Conservation (phyloP, 2,797 vertebrate genomes). For the Loriculus beryllinus region DNA sequence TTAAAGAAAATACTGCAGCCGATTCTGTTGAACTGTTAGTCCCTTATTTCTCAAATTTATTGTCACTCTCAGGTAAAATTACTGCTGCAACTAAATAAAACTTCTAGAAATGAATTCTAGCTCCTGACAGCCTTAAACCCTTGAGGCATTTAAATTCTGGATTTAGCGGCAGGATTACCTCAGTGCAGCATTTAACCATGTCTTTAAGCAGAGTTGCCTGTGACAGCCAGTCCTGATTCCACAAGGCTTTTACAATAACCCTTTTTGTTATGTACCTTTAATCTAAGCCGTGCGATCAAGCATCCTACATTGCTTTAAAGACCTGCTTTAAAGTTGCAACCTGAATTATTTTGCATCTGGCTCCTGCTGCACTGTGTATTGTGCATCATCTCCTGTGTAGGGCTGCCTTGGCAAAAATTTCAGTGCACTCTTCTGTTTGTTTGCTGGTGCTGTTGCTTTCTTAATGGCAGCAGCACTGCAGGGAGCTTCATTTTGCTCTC, state of each 20-base stretch:
- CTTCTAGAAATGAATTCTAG: slow-evolving; percentile 63
- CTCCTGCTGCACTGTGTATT: neutral
- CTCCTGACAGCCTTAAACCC: slow-evolving; percentile 51
- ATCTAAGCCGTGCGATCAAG: neutral
- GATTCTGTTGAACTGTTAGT: slow-evolving; percentile 52
- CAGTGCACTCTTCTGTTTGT: neutral
- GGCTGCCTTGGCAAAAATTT: neutral
- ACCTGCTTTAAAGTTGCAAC: neutral
- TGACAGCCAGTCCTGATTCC: neutral
- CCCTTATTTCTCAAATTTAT: slow-evolving; percentile 56
- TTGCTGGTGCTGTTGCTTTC: neutral
- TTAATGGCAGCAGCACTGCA: neutral
- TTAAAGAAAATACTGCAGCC: slow-evolving; percentile 30
- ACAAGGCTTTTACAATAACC: neutral
- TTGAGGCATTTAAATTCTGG: slow-evolving; percentile 64
- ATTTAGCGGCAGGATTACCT: slow-evolving; percentile 56
- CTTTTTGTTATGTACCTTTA: neutral
- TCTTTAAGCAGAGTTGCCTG: slow-evolving; percentile 19
- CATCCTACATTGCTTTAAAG: neutral
- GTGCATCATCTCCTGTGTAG: neutral
- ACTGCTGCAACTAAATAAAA: slow-evolving; percentile 66
- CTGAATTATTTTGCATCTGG: neutral
- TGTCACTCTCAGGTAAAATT: slow-evolving; percentile 64
- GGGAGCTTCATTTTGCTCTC: neutral
- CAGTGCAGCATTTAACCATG: slow-evolving; percentile 12